Evolutionary conservation across 2,113 vertebrate genomes (phyloP).

Genomic region (Rhea americana): DNA sequence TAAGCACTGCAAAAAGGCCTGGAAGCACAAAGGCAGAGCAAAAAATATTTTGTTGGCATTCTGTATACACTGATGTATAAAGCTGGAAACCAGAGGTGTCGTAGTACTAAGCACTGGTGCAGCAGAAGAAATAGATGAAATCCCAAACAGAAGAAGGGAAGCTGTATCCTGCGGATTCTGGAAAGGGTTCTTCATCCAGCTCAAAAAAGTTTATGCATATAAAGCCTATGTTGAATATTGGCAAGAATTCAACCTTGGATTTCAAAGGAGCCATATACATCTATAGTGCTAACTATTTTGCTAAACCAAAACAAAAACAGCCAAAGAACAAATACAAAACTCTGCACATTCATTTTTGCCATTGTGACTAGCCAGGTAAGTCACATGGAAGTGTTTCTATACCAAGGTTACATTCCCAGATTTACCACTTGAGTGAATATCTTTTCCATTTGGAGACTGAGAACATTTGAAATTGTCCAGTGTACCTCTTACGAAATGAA

Average conservation of each 20-base stretch:
- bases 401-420: not conserved
- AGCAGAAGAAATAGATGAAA: not conserved
- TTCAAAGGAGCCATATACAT: not conserved
- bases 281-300: not conserved
- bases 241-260: not conserved
- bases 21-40: not conserved
- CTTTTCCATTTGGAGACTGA: not conserved
- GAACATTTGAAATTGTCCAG: not conserved
- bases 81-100: not conserved
- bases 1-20: not conserved
- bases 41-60: not conserved
- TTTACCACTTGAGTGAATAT: not conserved
- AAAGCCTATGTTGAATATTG: not conserved
- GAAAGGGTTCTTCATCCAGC: not conserved
- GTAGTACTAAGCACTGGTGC: not conserved
- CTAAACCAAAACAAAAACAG: not conserved
- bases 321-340: not conserved
- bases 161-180: fast-evolving
- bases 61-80: not conserved
- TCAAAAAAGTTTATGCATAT: not conserved
- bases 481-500: not conserved
- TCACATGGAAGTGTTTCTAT: not conserved
- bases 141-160: not conserved
- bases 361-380: not conserved
- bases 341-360: not conserved